Conservation (phyloP, 2,113 vertebrate species). For the Aix galericulata region DNA sequence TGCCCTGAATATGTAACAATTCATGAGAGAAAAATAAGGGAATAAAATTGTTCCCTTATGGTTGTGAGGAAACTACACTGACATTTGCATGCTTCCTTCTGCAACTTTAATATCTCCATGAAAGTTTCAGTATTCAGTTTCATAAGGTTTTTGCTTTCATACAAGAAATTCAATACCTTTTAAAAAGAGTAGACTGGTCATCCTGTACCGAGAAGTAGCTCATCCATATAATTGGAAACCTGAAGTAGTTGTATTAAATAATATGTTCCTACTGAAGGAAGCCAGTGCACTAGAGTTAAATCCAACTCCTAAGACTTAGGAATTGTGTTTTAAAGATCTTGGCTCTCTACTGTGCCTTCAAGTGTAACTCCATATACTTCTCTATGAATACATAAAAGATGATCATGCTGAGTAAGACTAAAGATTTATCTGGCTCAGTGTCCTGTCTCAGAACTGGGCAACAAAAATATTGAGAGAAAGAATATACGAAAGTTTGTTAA, state of each 20-base stretch:
- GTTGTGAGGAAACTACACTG: background rate
- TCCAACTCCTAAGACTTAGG: background rate
- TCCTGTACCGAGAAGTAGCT: slow-evolving; percentile 24
- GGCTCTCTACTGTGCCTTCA: background rate
- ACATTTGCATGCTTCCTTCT: slow-evolving; percentile 42
- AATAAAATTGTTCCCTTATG: slow-evolving; percentile 11
- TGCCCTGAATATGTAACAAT: background rate
- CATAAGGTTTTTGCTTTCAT: slow-evolving; percentile 9
- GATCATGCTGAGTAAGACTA: background rate
- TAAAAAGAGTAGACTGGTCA: background rate
- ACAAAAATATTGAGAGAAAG: background rate
- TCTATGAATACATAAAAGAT: background rate
- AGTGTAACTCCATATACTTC: background rate
- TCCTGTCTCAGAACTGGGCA: background rate
- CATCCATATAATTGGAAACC: slow-evolving; percentile 52
- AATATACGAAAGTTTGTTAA: background rate
- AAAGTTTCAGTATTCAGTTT: slow-evolving; percentile 10
- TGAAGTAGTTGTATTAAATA: slow-evolving; percentile 49
- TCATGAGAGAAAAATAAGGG: slow-evolving; percentile 9
- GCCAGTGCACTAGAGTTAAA: slow-evolving; percentile 6
- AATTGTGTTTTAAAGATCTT: slow-evolving; percentile 2
- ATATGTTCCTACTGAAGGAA: background rate
- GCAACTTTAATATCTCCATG: slow-evolving; percentile 2
- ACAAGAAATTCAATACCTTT: slow-evolving; percentile 25
- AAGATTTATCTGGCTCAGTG: background rate